Evolutionary conservation across 2,113 vertebrate species (phyloP).

Genomic region (Stigmatopora nigra): DNA sequence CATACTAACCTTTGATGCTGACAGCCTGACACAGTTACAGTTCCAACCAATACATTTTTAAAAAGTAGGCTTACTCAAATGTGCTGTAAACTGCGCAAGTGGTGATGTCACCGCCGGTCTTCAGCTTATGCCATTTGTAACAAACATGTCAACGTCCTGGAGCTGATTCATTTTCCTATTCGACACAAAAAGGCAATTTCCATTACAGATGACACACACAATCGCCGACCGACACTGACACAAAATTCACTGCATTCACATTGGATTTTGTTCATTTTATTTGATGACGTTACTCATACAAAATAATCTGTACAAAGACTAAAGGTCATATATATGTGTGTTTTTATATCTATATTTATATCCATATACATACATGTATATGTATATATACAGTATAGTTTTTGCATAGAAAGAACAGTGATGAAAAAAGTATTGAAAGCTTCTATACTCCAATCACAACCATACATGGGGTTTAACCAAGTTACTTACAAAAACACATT

Average conservation of each 20-base stretch:
- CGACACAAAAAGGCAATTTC: background rate
- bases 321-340: slow-evolving; percentile 32
- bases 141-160: no score
- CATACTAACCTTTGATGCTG: no score
- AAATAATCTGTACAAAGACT: slow-evolving; percentile 77
- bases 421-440: slow-evolving; percentile 68
- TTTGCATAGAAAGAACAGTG: slow-evolving; percentile 77
- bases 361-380: background rate
- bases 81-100: no score
- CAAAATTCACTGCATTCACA: background rate
- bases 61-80: no score
- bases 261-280: slow-evolving; percentile 70
- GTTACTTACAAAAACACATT: slow-evolving; percentile 49
- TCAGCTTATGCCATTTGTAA: no score
- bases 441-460: slow-evolving; percentile 61
- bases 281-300: slow-evolving; percentile 73
- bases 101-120: no score
- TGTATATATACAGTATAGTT: background rate
- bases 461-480: slow-evolving; percentile 38
- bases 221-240: no score
- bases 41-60: no score
- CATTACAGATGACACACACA: background rate
- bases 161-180: no score
- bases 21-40: no score
- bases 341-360: background rate